Conservation (phyloP, 2,888 invertebrate genomes). For the Drosophila tanythrix region DNA sequence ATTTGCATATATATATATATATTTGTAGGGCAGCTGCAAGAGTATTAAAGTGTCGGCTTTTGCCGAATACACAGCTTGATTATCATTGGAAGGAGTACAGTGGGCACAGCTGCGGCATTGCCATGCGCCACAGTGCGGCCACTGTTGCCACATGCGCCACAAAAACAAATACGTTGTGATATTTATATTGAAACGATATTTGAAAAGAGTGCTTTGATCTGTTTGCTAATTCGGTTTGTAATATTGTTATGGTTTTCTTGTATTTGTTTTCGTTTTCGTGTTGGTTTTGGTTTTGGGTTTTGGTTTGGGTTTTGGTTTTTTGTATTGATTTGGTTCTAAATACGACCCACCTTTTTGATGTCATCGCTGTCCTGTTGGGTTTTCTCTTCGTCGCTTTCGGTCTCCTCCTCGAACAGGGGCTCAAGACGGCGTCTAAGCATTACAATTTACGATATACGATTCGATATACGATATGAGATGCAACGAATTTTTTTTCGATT, state of each 20-base stretch:
- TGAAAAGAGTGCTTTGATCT: constrained; percentile 10
- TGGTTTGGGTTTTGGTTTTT: neutral
- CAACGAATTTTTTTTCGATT: constrained; percentile 42
- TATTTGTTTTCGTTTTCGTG: neutral
- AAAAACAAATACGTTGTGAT: constrained; percentile 7
- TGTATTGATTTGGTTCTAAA: constrained; percentile 61
- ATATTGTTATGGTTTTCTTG: neutral
- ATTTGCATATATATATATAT: neutral
- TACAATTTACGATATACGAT: constrained; percentile 70
- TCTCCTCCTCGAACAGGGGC: constrained; percentile 93
- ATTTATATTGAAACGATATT: constrained; percentile 7
- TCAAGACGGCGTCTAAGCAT: constrained; percentile 89
- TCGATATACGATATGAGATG: constrained; percentile 65
- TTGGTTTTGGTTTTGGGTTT: neutral
- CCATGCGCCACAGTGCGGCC: constrained; percentile 39
- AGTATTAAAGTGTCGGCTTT: constrained; percentile 3
- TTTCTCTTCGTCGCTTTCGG: constrained; percentile 87
- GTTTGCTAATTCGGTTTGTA: constrained; percentile 7
- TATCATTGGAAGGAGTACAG: constrained; percentile 11
- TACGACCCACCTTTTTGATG: constrained; percentile 85
- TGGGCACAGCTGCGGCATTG: constrained; percentile 29
- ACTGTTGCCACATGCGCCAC: constrained; percentile 45
- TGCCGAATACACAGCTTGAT: neutral
- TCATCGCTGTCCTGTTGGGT: constrained; percentile 85
- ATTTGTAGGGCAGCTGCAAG: constrained; percentile 2